Percentiles rank a stretch among this genome's conserved stretches.
Evolutionary conservation across 2,113 vertebrate genomes (phyloP).

Genomic region (Stigmatopora argus): DNA sequence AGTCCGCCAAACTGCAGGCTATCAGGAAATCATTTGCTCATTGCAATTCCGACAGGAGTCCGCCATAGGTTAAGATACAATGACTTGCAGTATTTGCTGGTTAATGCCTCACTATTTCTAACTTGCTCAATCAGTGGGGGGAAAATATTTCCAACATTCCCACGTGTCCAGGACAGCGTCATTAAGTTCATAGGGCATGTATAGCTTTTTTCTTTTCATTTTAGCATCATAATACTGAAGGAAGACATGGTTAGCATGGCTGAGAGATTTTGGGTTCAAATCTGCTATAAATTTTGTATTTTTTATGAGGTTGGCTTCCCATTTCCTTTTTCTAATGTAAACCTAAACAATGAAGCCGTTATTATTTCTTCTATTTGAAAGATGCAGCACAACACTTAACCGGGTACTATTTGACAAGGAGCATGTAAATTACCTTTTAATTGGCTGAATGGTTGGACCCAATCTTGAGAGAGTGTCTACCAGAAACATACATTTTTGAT

Average conservation of each 20-base stretch:
- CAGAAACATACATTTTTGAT: too few relatives aligned
- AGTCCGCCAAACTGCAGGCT: constrained; percentile 18
- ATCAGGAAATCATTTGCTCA: constrained; percentile 53
- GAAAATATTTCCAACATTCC: constrained; percentile 13
- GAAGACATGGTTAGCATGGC: background rate
- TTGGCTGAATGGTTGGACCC: too few relatives aligned
- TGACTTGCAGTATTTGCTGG: constrained; percentile 63
- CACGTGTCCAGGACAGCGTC: background rate
- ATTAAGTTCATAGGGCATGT: background rate
- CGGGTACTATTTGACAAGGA: background rate
- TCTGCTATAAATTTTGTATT: background rate
- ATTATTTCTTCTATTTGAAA: background rate
- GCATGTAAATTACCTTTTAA: too few relatives aligned
- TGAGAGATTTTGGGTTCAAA: too few relatives aligned
- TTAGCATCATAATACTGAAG: background rate
- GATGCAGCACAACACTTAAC: background rate
- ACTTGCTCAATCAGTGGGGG: constrained; percentile 11
- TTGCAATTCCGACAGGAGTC: constrained; percentile 28
- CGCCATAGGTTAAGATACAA: constrained; percentile 16
- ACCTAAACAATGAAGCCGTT: background rate
- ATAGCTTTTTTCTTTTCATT: background rate
- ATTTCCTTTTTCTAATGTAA: background rate
- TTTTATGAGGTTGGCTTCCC: background rate
- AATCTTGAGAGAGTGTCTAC: too few relatives aligned
- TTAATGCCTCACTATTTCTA: constrained; percentile 54